These are phyloP conservation scores for Leptinotarsa defecta DNA, from an alignment of 1,140 invertebrate genomes.

Conservation along the genomic window DNA sequence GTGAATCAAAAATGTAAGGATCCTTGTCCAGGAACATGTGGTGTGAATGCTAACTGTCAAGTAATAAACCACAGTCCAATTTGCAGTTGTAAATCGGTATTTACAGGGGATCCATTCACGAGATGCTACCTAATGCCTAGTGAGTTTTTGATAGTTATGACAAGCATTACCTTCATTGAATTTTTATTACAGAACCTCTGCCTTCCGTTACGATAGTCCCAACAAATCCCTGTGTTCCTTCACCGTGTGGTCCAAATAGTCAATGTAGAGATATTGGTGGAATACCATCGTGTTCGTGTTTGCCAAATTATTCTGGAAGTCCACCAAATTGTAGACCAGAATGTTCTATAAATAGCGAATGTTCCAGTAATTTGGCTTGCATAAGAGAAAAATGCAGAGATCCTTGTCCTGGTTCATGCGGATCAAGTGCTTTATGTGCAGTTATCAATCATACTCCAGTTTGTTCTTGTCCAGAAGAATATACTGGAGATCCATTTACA, in stretches of 20 bases:
- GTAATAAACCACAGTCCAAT: conserved; percentile 69
- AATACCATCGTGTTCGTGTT: conserved; percentile 69
- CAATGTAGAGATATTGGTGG: conserved; percentile 71
- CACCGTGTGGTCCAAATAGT: conserved; percentile 81
- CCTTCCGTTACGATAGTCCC: conserved; percentile 55
- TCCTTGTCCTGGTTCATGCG: conserved; percentile 76
- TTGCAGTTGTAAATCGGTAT: conserved; percentile 65
- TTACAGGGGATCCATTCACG: conserved; percentile 64
- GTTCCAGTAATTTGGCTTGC: conserved; percentile 68
- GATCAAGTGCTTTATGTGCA: conserved; percentile 67
- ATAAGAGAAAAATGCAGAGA: conserved; percentile 69
- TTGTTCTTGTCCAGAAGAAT: conserved; percentile 71
- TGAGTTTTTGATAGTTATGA: conserved; percentile 32
- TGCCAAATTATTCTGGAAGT: conserved; percentile 68
- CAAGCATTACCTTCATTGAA: neutral
- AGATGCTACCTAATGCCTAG: conserved; percentile 45
- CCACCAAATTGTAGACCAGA: conserved; percentile 76
- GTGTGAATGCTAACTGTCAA: conserved; percentile 60
- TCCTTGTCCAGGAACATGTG: conserved; percentile 66
- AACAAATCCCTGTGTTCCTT: conserved; percentile 72
- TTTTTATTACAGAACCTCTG: conserved; percentile 45
- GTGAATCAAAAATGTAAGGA: conserved; percentile 67
- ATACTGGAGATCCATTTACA: conserved; percentile 74
- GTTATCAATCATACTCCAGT: conserved; percentile 72
- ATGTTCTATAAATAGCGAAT: conserved; percentile 73